Conservation (phyloP, 53 echinoderm and acorn worm genomes). For the Patiria pectinifera region DNA sequence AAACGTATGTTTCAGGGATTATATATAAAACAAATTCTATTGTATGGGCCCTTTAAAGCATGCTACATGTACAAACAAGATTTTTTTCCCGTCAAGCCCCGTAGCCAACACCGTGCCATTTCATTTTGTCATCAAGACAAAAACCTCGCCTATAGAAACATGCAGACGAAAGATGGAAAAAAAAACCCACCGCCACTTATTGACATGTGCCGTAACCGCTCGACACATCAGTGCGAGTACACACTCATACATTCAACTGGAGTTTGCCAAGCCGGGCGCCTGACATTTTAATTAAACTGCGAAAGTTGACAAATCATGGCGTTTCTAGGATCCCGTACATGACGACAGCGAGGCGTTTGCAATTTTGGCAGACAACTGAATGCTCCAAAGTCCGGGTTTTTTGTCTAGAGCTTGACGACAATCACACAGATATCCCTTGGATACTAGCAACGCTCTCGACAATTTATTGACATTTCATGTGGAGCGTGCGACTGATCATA, state of each 20-base stretch:
- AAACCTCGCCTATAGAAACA: not conserved
- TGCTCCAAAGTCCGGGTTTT: slow-evolving; percentile 21
- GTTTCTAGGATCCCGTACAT: slow-evolving; percentile 37
- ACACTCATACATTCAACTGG: not conserved
- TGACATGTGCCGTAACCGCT: not conserved
- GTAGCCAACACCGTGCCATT: not conserved
- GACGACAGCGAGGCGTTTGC: not conserved
- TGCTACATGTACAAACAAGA: not conserved
- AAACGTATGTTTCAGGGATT: too few relatives aligned
- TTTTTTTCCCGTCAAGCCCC: not conserved
- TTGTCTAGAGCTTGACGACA: not conserved
- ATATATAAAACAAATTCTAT: too few relatives aligned
- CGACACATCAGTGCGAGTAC: not conserved
- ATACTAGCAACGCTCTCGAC: not conserved
- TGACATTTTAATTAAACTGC: not conserved
- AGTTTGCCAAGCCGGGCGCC: not conserved
- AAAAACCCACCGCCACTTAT: not conserved
- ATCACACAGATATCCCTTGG: not conserved
- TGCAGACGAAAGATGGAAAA: not conserved
- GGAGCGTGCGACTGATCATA: not conserved
- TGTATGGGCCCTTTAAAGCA: too few relatives aligned
- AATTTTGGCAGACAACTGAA: not conserved
- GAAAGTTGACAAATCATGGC: not conserved
- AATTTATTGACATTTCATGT: not conserved
- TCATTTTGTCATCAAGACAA: not conserved